Base-by-base conservation (phyloP, 1,140 invertebrate genomes). In the Oedothorax gibbosus region DNA sequence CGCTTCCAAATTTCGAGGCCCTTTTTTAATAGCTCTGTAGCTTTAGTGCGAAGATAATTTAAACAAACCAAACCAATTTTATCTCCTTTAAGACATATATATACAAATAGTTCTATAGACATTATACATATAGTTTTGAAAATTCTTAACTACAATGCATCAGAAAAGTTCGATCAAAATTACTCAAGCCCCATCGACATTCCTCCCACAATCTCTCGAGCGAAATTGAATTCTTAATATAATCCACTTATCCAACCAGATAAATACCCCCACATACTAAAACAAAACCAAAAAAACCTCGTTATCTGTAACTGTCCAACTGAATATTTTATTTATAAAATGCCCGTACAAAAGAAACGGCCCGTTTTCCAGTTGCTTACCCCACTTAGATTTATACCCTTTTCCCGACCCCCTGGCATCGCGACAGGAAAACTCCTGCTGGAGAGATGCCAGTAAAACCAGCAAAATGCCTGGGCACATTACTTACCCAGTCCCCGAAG, bases 401-500 rank as follows among this genome's bases (percentile, higher is more conserved):
- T 50, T 49, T 51, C 50, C 60, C 21, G 11, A 72, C 71, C 57
- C 35, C 69, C 35, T 75, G 69, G 35, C 79, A 81, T 60, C 20
- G 21, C 49, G 57, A 83, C 56, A 83, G 65, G 54, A 72, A 21
- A 66, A 66, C 20, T 18, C 20, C 56, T 20, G 65, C 80, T 75
- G 81, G 81, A 83, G 81, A 49, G 7, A 56, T 53, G 69, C 71
- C 60, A 82, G 35, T 60, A 53, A 65, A 50, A 35, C 51, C 57
- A 71, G 21, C 51, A 81, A 35, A 53, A 65, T 51, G 18, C 54
- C 69, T 8, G 81, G 71, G 81, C 81, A 83, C 81, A 83, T 83
- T 75, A 83, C 57, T 83, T 83, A 75, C 71, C 72, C 81, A 35
- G 71, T 83, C 72, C 72, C 81, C n/a, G 35, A 35, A 14, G 80